Percentiles rank a stretch among this genome's conserved stretches.
Conservation (phyloP, 2,888 invertebrate genomes). For the Diplolepis rosae region DNA sequence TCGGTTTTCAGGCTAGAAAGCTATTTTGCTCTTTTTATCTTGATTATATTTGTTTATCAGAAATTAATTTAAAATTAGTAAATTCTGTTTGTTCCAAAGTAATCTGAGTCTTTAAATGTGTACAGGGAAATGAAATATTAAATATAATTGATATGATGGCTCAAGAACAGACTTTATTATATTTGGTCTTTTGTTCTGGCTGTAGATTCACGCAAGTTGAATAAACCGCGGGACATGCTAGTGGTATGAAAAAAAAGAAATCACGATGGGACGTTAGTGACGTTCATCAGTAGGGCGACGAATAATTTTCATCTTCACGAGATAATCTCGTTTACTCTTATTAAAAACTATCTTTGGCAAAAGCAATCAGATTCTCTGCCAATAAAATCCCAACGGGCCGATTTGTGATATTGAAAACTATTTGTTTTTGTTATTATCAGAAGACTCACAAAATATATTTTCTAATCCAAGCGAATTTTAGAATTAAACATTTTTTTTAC, state of each 20-base stretch:
- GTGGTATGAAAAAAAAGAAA: neutral
- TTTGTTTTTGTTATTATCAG: conserved; percentile 5
- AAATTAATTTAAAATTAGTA: neutral
- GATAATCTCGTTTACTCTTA: conserved; percentile 8
- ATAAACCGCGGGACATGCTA: neutral
- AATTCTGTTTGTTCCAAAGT: neutral
- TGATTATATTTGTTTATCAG: too few relatives aligned
- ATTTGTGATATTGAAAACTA: conserved; percentile 22
- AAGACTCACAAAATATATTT: neutral
- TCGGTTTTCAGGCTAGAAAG: neutral
- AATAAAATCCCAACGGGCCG: conserved; percentile 11
- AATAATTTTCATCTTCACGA: conserved; percentile 1
- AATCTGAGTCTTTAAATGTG: neutral
- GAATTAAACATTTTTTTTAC: too few relatives aligned
- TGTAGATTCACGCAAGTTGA: neutral
- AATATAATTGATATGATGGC: neutral
- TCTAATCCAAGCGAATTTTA: too few relatives aligned
- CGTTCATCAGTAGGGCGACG: neutral
- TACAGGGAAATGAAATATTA: neutral
- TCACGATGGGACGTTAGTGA: neutral
- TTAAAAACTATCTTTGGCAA: conserved; percentile 18
- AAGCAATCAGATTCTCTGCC: conserved; percentile 26
- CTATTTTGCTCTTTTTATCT: neutral
- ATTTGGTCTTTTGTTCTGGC: neutral
- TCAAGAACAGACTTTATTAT: conserved; percentile 1